Base-by-base conservation (phyloP, 2,113 vertebrate genomes). In the Carollia perspicillata region DNA sequence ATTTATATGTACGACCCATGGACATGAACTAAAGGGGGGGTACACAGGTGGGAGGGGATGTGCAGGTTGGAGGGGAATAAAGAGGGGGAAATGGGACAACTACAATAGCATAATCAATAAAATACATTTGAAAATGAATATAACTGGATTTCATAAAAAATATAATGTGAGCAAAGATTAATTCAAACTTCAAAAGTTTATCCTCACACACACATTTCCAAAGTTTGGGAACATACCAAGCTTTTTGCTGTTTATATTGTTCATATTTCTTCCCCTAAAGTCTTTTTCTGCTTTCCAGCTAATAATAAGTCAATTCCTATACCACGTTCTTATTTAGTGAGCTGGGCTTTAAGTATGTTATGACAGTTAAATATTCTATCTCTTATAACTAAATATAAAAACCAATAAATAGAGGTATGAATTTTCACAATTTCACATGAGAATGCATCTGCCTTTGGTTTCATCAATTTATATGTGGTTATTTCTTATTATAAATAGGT, bases 371-470 rank as follows among this genome's bases (percentile, higher is more conserved):
- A 94, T 96, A 95, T 86, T 91, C 85, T 49, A 84, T 97, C 85
- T 79, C 89, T 90, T 93, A 78, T 96, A 96, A 97, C 89, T 89
- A 96, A 95, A 85, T 96, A 93, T 96, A 97, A 97, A 96, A 97
- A 79, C 93, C 81, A 96, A 91, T 96, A 97, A 97, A 88, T 65
- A 55, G 93, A 96, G 66, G 89, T 93, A 94, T 95, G 95, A 96
- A 96, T 96, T 96, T 97, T 97, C 78, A 96, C 97, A 97, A 95
- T 97, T 96, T 96, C 96, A 91, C 83, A 58, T 96, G 79, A 97
- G 93, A 96, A 75, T 83, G 80, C 72, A 86, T 85, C 97, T 96
- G 95, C 51, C 95, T 97, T 94, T 96, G 93, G 92, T 96, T 95
- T 94, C 78, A 75, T 95, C 94, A 94, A 84, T 96, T 96, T 96